phyloP scores from a whole-genome alignment of 2,888 invertebrate species.

The Pyrrhia umbra region DNA sequence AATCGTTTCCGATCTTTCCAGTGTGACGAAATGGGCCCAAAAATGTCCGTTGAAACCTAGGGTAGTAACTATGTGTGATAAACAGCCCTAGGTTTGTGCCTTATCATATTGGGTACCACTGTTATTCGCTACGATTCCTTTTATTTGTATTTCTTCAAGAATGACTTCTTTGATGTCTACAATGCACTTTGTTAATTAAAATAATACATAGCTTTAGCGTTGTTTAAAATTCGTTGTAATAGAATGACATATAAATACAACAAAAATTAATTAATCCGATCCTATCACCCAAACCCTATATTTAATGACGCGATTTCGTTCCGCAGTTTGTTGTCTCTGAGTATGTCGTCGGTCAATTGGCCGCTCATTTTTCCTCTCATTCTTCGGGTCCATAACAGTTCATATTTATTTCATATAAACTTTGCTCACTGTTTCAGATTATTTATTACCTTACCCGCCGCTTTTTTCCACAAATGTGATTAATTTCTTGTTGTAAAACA shows the following conservation, averaged over 20 bases:
- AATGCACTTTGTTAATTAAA: background rate
- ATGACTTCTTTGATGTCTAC: background rate
- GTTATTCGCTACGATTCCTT: background rate
- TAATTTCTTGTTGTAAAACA: slow-evolving; percentile 35
- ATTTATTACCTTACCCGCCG: slow-evolving; percentile 36
- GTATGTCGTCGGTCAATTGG: slow-evolving; percentile 26
- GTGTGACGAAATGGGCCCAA: slow-evolving; percentile 16
- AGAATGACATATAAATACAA: background rate
- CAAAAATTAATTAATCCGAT: slow-evolving; percentile 4
- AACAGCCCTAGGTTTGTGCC: slow-evolving; percentile 4
- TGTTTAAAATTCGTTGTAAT: background rate
- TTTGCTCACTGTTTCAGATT: slow-evolving; percentile 39
- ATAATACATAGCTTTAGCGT: background rate
- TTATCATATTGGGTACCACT: background rate
- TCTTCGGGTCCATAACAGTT: slow-evolving; percentile 27
- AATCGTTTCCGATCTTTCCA: background rate
- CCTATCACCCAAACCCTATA: background rate
- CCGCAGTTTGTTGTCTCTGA: slow-evolving; percentile 15
- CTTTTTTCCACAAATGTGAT: slow-evolving; percentile 34
- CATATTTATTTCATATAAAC: slow-evolving; percentile 40
- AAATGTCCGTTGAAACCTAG: background rate
- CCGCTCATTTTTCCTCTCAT: slow-evolving; percentile 33
- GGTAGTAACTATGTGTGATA: slow-evolving; percentile 7
- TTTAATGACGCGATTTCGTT: slow-evolving; percentile 4
- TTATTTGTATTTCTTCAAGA: slow-evolving; percentile 5